Evolutionary conservation across 64 coral and sea anemone genomes (phyloP).

Genomic region (Porites lutea): DNA sequence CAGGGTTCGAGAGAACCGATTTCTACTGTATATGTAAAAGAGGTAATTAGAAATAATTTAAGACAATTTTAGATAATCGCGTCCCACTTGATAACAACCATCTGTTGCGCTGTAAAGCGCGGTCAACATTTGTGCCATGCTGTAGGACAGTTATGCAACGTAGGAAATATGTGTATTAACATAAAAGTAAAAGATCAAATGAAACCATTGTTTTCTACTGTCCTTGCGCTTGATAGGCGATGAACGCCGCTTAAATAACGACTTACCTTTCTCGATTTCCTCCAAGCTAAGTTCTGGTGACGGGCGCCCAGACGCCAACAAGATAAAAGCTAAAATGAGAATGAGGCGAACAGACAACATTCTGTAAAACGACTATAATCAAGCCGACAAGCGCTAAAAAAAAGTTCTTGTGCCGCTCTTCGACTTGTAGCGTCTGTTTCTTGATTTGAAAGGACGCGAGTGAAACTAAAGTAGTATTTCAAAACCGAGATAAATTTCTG

Average conservation of each 20-base stretch:
- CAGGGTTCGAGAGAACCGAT: too few relatives aligned
- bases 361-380: background rate
- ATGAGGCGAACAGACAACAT: background rate
- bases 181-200: too few relatives aligned
- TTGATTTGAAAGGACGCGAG: background rate
- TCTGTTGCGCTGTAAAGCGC: background rate
- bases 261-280: conserved; percentile 46
- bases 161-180: too few relatives aligned
- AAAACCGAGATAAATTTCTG: conserved; percentile 7
- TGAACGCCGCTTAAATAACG: background rate
- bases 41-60: background rate
- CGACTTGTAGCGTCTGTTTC: background rate
- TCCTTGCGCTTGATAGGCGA: too few relatives aligned
- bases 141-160: too few relatives aligned
- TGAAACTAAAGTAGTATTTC: background rate
- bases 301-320: conserved; percentile 12
- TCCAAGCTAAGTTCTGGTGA: conserved; percentile 23
- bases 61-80: background rate
- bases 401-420: background rate
- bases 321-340: background rate
- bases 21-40: background rate
- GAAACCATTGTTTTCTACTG: too few relatives aligned
- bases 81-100: too few relatives aligned
- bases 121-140: too few relatives aligned
- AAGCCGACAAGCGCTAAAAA: background rate